Evolutionary conservation across 2,888 invertebrate species (phyloP).

Genomic region (Homarus gammarus): DNA sequence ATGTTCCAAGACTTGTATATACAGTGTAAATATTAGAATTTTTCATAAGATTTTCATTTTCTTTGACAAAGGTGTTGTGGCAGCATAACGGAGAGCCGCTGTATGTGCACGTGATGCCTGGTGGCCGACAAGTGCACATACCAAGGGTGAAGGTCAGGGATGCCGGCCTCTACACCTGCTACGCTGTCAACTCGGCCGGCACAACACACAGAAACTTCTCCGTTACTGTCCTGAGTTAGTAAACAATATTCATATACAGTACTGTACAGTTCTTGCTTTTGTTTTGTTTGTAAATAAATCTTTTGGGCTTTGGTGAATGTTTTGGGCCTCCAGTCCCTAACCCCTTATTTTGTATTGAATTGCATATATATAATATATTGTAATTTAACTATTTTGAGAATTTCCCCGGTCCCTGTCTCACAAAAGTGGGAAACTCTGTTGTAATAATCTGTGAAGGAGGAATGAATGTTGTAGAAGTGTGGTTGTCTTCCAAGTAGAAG

Average conservation of each 20-base stretch:
- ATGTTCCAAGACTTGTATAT: no score
- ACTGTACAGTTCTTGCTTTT: not conserved
- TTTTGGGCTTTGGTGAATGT: not conserved
- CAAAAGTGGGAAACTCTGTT: no score
- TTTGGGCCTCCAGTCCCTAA: no score
- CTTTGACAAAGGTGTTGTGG: constrained; percentile 42
- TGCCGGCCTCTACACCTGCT: constrained; percentile 81
- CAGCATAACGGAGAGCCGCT: constrained; percentile 39
- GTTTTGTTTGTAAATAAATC: not conserved
- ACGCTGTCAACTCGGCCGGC: constrained; percentile 80
- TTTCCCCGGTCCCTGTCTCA: no score
- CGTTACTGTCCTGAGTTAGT: constrained; percentile 63
- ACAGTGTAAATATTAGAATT: no score
- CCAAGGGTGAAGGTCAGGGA: constrained; percentile 79
- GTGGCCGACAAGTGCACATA: constrained; percentile 77
- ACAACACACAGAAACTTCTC: constrained; percentile 63
- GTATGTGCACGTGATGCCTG: constrained; percentile 28
- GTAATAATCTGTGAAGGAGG: no score
- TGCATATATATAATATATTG: no score
- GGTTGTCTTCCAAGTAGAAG: no score
- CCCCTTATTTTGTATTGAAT: no score
- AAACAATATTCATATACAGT: not conserved
- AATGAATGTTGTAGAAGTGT: no score
- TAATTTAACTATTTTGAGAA: no score
- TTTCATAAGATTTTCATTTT: no score